A percentile compares a stretch with the other conserved stretches of the same genome.
Evolutionary conservation across 2,113 vertebrate species (phyloP).

Genomic region (Nerophis lumbriciformis): DNA sequence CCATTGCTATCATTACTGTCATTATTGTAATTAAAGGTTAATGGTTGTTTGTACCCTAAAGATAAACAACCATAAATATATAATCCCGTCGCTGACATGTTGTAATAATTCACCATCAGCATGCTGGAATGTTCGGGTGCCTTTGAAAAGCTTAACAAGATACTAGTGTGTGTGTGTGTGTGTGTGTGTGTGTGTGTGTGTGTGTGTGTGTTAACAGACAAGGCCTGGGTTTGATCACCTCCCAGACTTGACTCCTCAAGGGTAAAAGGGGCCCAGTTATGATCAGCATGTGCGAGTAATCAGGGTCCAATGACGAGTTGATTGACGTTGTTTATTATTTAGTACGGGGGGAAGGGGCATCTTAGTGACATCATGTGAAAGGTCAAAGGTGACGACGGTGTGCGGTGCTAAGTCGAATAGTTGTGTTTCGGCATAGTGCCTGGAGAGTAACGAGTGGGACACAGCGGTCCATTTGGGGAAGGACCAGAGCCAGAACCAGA

Average conservation of each 20-base stretch:
- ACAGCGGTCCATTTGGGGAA: not conserved
- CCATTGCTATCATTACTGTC: too few relatives aligned
- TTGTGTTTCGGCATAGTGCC: not conserved
- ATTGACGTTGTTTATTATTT: conserved; percentile 6
- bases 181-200: not conserved
- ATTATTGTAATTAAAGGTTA: too few relatives aligned
- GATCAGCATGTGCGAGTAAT: conserved; percentile 34
- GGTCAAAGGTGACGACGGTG: not conserved
- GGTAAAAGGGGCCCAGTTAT: conserved; percentile 1
- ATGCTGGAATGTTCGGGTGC: not conserved
- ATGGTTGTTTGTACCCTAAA: too few relatives aligned
- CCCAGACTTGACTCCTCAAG: not conserved
- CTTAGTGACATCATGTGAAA: not conserved
- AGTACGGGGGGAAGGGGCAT: not conserved
- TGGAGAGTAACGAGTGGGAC: not conserved
- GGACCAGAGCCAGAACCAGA: not conserved
- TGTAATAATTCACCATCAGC: not conserved
- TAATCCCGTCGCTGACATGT: not conserved
- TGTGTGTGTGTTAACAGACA: not conserved
- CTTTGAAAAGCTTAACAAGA: too few relatives aligned
- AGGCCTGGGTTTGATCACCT: conserved; percentile 24
- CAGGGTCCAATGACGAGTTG: conserved; percentile 13
- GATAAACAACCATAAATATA: too few relatives aligned
- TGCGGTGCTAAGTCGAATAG: too few relatives aligned
- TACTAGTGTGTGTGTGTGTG: not conserved